phyloP scores from a whole-genome alignment of 2,797 vertebrate species.

The Rhinophrynus dorsalis region DNA sequence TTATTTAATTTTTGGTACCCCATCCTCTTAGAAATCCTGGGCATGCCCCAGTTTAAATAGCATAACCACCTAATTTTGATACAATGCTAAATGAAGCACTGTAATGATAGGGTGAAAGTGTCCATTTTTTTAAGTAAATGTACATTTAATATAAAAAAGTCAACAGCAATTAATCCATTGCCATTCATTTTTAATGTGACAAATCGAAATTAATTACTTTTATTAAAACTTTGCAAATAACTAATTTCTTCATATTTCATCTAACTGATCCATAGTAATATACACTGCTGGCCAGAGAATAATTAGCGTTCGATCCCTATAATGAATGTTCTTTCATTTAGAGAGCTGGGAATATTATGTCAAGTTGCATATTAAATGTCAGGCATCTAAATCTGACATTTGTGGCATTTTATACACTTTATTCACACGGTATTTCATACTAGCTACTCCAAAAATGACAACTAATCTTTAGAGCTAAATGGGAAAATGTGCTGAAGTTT shows the following conservation, averaged over 20 bases:
- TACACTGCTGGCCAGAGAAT: slow-evolving; percentile 27
- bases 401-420: too few relatives aligned
- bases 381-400: not conserved
- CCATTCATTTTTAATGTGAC: slow-evolving; percentile 33
- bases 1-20: too few relatives aligned
- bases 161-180: slow-evolving; percentile 23
- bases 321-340: slow-evolving; percentile 13
- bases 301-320: slow-evolving; percentile 22
- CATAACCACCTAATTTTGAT: too few relatives aligned
- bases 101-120: too few relatives aligned
- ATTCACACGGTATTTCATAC: not conserved
- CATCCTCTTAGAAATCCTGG: too few relatives aligned
- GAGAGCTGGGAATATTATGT: slow-evolving; percentile 24
- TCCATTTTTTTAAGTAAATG: slow-evolving; percentile 23
- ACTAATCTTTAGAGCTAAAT: not conserved
- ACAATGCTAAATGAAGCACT: too few relatives aligned
- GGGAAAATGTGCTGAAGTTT: too few relatives aligned
- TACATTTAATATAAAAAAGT: slow-evolving; percentile 15
- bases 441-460: not conserved
- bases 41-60: too few relatives aligned
- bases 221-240: slow-evolving; percentile 21
- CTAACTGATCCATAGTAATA: slow-evolving; percentile 2
- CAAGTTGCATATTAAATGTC: slow-evolving; percentile 28
- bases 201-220: slow-evolving; percentile 31
- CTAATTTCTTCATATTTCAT: slow-evolving; percentile 23